Evolutionary conservation across 2,888 invertebrate species (phyloP).

Genomic region (Lobophora halterata): DNA sequence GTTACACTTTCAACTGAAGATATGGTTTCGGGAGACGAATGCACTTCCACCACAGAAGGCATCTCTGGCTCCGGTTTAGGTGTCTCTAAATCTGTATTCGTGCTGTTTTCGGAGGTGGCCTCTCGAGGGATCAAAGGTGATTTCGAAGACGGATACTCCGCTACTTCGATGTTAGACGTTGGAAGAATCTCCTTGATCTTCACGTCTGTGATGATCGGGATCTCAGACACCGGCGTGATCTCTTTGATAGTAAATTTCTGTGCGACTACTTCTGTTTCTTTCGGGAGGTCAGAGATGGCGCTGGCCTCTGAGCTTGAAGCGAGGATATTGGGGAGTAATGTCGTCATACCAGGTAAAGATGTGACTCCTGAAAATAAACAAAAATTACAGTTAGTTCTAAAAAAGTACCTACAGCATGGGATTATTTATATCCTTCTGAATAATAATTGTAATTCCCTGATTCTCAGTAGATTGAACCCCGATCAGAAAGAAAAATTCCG

Average conservation of each 20-base stretch:
- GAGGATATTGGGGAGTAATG: conserved; percentile 42
- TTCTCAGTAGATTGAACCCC: too few relatives aligned
- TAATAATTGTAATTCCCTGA: neutral
- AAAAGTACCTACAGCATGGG: too few relatives aligned
- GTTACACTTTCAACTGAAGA: conserved; percentile 41
- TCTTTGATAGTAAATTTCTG: conserved; percentile 81
- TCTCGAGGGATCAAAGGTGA: conserved; percentile 69
- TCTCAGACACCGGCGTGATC: conserved; percentile 79
- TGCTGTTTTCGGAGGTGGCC: conserved; percentile 59
- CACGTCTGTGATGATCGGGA: conserved; percentile 67
- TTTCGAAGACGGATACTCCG: conserved; percentile 67
- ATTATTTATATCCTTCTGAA: too few relatives aligned
- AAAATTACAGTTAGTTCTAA: too few relatives aligned
- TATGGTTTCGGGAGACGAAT: conserved; percentile 36
- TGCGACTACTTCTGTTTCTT: conserved; percentile 55
- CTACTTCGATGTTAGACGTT: conserved; percentile 58
- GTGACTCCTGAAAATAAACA: conserved; percentile 55
- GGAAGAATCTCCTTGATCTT: conserved; percentile 72
- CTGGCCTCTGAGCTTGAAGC: conserved; percentile 28
- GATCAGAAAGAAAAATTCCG: too few relatives aligned
- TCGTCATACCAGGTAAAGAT: conserved; percentile 50
- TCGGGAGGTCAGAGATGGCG: conserved; percentile 38
- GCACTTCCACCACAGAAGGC: conserved; percentile 49
- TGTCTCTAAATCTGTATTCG: conserved; percentile 35
- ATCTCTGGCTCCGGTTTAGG: conserved; percentile 50